Base-by-base conservation (phyloP, 1,140 invertebrate genomes). In the Luehdorfia chinensis region DNA sequence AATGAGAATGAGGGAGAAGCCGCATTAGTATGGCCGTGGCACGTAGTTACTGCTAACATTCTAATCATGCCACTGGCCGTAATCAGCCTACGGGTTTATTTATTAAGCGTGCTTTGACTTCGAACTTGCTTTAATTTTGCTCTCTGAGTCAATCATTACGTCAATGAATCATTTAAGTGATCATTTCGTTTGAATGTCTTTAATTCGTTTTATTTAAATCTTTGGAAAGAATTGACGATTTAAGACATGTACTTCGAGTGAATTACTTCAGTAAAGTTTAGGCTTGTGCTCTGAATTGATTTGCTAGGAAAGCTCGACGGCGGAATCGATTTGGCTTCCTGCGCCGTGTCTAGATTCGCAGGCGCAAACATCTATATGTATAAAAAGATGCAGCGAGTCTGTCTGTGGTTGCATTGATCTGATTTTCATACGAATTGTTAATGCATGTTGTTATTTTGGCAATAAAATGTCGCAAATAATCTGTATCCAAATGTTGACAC, bases 31-130 rank as follows among this genome's bases (percentile, higher is more conserved):
- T 21, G 8, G 2, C 37, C 14, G 37, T 41, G 9, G 37, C 15
- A 7, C 11, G 19, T 9, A 7, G 36, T 39, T 41, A 41, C 37
- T 13, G 21, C 37, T 41, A 27, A 41, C 37, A 27, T 41, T 27
- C 37, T 41, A 41, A 41, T 41, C 37, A 16, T 39, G n/a, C n/a
- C n/a, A 41, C 7, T 41, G 37, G 11, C 37, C 37, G 21, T 41
- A 27, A 37, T 27, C 37, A 27, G 13, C 8, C 37, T 15, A 41
- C 19, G 11, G 12, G 21, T 14, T 41, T 15, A 33, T 7, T 28
- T 28, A 28, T 9, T 9, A 4, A 33, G 15, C 23, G 19, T 21
- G 19, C 2, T 21, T 21, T 6, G 19, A 21, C 2, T 21, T 21
- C n/a, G n/a, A n/a, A n/a, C n/a, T n/a, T n/a, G n/a, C n/a, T n/a